Evolutionary conservation across 2,888 invertebrate species (phyloP).

Genomic region (Lasioglossum villosulum): DNA sequence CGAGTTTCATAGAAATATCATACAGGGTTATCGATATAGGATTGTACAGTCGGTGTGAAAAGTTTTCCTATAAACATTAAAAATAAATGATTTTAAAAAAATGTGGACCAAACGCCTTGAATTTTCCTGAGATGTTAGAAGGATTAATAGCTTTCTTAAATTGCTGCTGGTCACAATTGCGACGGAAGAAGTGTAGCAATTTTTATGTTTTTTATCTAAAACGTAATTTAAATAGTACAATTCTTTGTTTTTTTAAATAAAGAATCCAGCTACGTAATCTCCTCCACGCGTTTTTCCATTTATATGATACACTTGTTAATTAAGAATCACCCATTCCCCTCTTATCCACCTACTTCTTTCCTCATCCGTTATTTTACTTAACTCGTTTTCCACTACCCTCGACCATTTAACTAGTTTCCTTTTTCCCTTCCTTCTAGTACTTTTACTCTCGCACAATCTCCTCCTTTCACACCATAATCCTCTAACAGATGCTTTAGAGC

Average conservation of each 20-base stretch:
- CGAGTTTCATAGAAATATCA: too few relatives aligned
- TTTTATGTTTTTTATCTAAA: background rate
- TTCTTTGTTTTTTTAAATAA: background rate
- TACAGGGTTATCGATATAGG: too few relatives aligned
- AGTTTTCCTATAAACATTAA: too few relatives aligned
- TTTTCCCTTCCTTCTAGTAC: background rate
- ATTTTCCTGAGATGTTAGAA: too few relatives aligned
- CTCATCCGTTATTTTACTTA: background rate
- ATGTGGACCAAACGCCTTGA: too few relatives aligned
- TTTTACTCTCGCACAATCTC: slow-evolving; percentile 12
- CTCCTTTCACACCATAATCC: slow-evolving; percentile 1
- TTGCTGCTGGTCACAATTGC: too few relatives aligned
- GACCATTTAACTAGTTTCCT: background rate
- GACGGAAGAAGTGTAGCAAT: background rate
- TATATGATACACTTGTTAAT: background rate
- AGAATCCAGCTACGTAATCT: background rate
- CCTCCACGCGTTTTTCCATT: background rate
- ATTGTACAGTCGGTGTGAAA: too few relatives aligned
- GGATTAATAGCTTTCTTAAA: too few relatives aligned
- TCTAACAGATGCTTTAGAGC: slow-evolving; percentile 5
- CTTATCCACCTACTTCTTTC: background rate
- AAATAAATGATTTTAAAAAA: too few relatives aligned
- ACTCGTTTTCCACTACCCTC: background rate
- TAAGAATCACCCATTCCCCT: background rate
- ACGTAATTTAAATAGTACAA: background rate